Evolutionary conservation across 2,888 invertebrate species (phyloP).

Genomic region (Synergus laeviventris): DNA sequence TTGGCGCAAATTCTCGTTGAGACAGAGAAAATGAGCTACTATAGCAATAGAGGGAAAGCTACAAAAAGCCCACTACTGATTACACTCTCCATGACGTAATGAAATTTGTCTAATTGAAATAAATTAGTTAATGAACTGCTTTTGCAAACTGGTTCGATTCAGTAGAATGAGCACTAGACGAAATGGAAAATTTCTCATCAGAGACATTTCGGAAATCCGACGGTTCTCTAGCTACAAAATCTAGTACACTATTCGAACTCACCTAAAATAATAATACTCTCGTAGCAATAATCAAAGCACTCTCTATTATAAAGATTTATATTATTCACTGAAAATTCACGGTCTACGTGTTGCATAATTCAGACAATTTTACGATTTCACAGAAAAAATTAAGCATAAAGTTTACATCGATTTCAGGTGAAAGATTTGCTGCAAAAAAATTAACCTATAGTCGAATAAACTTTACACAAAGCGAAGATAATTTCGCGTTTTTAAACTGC

Average conservation of each 20-base stretch:
- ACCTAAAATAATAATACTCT: constrained; percentile 19
- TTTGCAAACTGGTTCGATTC: constrained; percentile 43
- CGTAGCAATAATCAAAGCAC: not conserved
- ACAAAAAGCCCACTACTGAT: constrained; percentile 57
- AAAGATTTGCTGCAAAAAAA: no score
- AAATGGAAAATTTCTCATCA: constrained; percentile 43
- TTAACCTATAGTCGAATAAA: no score
- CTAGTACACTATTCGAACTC: not conserved
- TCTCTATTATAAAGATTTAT: not conserved
- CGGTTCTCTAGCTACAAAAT: constrained; percentile 5
- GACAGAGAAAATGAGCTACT: constrained; percentile 47
- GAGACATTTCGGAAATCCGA: constrained; percentile 33
- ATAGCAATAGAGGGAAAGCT: constrained; percentile 37
- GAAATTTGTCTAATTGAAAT: constrained; percentile 63
- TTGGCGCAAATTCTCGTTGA: constrained; percentile 56
- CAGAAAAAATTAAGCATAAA: not conserved
- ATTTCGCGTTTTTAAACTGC: no score
- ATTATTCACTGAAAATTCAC: constrained; percentile 10
- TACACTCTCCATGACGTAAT: constrained; percentile 59
- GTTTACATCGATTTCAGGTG: no score
- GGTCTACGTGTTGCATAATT: constrained; percentile 17
- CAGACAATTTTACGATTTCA: not conserved
- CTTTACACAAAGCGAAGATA: no score
- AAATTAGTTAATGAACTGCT: constrained; percentile 64
- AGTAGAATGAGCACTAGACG: constrained; percentile 14